phyloP scores from a whole-genome alignment of 2,797 vertebrate genomes.

The Myotis vivesi region DNA sequence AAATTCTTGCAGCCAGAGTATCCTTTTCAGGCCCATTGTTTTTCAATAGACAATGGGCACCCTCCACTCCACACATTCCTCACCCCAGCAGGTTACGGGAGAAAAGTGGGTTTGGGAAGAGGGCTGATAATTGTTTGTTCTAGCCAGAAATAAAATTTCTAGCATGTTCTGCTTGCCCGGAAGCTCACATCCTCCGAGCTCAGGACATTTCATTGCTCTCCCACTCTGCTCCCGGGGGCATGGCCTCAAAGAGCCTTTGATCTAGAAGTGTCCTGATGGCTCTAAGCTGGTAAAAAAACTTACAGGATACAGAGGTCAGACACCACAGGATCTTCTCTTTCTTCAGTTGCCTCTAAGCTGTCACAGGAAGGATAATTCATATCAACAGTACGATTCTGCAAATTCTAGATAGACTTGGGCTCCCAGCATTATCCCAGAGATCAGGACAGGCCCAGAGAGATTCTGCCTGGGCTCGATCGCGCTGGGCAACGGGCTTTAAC shows the following conservation, averaged over 20 bases:
- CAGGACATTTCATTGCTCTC: not conserved
- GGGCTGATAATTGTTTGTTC: not conserved
- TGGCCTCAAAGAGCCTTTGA: not conserved
- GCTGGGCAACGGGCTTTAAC: not conserved
- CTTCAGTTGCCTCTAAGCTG: not conserved
- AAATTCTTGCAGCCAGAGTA: not conserved
- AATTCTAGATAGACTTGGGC: not conserved
- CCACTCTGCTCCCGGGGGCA: not conserved
- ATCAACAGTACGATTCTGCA: not conserved
- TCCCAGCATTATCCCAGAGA: not conserved
- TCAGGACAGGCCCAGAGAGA: not conserved
- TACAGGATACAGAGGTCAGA: not conserved
- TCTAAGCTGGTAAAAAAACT: not conserved
- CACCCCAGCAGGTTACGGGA: not conserved
- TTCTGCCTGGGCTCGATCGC: too few relatives aligned
- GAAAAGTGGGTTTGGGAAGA: not conserved
- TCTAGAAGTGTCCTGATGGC: not conserved
- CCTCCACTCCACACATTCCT: not conserved
- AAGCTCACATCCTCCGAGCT: not conserved
- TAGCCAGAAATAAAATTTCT: not conserved
- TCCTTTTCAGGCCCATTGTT: not conserved
- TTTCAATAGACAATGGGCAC: not conserved
- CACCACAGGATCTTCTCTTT: not conserved
- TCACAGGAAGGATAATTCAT: not conserved
- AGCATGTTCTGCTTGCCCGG: not conserved